A percentile compares a stretch with the other conserved stretches of the same genome.
Conservation (phyloP, 2,797 vertebrate genomes). For the Pangasius sanitwongsei region DNA sequence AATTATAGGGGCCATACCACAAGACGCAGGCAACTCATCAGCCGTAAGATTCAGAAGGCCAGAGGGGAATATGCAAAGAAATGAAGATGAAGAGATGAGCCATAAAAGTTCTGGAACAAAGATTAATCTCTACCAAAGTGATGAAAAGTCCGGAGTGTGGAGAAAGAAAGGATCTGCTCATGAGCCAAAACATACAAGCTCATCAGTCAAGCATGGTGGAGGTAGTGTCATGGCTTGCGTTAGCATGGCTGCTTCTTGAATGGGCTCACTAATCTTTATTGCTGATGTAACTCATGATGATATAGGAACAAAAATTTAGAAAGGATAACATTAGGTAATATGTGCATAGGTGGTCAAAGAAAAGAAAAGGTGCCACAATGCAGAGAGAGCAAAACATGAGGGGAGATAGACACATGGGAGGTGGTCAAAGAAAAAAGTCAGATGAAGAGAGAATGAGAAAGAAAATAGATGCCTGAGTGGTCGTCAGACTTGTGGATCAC, state of each 20-base stretch:
- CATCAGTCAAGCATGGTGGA: neutral
- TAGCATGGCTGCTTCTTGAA: neutral
- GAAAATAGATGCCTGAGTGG: conserved; percentile 32
- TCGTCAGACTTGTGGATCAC: conserved; percentile 21
- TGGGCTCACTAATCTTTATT: neutral
- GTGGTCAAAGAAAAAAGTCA: neutral
- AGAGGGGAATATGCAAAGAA: neutral
- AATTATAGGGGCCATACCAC: neutral
- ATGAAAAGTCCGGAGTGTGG: neutral
- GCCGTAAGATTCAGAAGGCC: neutral
- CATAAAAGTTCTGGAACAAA: neutral
- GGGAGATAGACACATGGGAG: neutral
- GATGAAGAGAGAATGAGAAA: conserved; percentile 12
- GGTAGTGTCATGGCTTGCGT: neutral
- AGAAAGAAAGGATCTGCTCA: neutral
- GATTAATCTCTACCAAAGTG: neutral
- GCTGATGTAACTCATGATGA: neutral
- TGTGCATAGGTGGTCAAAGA: neutral
- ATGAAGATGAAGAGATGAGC: neutral
- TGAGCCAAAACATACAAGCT: neutral
- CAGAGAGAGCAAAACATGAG: neutral
- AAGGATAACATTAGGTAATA: neutral
- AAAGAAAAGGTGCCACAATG: neutral
- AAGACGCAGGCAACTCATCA: neutral
- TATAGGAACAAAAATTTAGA: neutral